phyloP scores from a whole-genome alignment of 2,888 invertebrate genomes.

The Oscheius onirici region DNA sequence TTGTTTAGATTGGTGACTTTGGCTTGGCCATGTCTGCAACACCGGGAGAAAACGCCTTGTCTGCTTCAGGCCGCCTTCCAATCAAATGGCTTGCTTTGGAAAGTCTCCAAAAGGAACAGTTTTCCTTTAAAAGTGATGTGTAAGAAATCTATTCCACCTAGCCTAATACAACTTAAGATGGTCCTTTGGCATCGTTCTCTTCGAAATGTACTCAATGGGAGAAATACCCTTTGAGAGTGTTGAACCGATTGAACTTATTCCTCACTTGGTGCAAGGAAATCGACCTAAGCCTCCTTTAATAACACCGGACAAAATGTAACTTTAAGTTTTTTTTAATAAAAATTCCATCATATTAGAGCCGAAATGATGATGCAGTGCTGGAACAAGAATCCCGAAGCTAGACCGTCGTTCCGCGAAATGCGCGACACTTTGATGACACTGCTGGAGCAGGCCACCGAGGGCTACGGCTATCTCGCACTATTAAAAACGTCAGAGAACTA shows the following conservation, averaged over 20 bases:
- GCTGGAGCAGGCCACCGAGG: slow-evolving; percentile 61
- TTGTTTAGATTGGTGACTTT: slow-evolving; percentile 63
- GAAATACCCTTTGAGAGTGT: slow-evolving; percentile 61
- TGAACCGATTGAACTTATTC: slow-evolving; percentile 57
- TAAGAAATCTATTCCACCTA: slow-evolving; percentile 35
- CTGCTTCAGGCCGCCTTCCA: slow-evolving; percentile 53
- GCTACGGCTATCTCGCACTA: slow-evolving; percentile 62
- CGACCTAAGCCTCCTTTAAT: slow-evolving; percentile 60
- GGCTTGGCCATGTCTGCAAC: slow-evolving; percentile 57
- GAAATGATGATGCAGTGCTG: slow-evolving; percentile 67
- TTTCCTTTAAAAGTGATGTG: slow-evolving; percentile 64
- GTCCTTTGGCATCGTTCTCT: slow-evolving; percentile 66
- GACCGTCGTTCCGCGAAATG: slow-evolving; percentile 65
- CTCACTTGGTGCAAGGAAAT: slow-evolving; percentile 56
- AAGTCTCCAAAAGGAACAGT: slow-evolving; percentile 57
- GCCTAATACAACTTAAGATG: too few species aligned
- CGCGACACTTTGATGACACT: slow-evolving; percentile 58
- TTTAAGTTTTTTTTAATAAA: background rate
- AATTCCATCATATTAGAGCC: slow-evolving; percentile 34
- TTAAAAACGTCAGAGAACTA: slow-evolving; percentile 46
- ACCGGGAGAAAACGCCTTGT: slow-evolving; percentile 33
- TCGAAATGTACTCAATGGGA: slow-evolving; percentile 68
- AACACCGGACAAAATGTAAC: slow-evolving; percentile 61
- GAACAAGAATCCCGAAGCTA: slow-evolving; percentile 54
- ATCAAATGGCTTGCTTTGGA: slow-evolving; percentile 69